Base-by-base conservation (phyloP, 2,113 vertebrate genomes). In the Oostethus manadensis region DNA sequence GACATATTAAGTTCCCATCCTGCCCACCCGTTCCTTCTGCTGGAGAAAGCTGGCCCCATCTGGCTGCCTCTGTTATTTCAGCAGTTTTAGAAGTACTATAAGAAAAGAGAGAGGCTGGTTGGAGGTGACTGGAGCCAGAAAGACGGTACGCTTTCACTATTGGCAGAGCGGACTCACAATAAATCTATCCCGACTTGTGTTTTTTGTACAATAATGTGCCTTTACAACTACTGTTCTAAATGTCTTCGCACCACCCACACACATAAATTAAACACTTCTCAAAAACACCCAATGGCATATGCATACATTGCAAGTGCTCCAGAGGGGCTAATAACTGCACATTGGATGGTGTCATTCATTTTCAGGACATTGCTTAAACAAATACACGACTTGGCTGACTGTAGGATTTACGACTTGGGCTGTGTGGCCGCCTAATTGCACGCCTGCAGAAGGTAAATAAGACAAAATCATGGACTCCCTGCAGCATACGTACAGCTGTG, bases 61-160 rank as follows among this genome's bases (percentile, higher is more conserved):
- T 47, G 22, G n/a, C 63, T 61, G 45, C 53, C 53, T 71, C 54
- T 51, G 70, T 74, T 66, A 64, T 63, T 74, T 63, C 63, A 68
- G 62, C 59, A 51, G 66, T 22, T 55, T 74, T 57, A 56, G 42
- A 72, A 60, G 10, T 54, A 65, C 40, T 70, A 11, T 1, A 57
- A 17, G 26, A 22, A 18, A n/a, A 17, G 54, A 47, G 58, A 4
- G 11, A 61, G n/a, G 47, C 49, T 23, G 48, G 73, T n/a, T 33
- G 22, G 58, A 7, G 29, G 29, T 8, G 58, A 53, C 26, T 16
- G 9, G 9, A n/a, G 50, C 44, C 14, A 17, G 55, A 54, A 35
- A 48, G 61, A 65, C 50, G 60, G 48, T 23, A 16, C 7, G 4
- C 46, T 42, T 33, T 56, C 61, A 61, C 57, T 46, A 29, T 45